A percentile compares a stretch with the other conserved stretches of the same genome.
phyloP scores from a whole-genome alignment of 1,140 invertebrate species.

The Agraylea sexmaculata region DNA sequence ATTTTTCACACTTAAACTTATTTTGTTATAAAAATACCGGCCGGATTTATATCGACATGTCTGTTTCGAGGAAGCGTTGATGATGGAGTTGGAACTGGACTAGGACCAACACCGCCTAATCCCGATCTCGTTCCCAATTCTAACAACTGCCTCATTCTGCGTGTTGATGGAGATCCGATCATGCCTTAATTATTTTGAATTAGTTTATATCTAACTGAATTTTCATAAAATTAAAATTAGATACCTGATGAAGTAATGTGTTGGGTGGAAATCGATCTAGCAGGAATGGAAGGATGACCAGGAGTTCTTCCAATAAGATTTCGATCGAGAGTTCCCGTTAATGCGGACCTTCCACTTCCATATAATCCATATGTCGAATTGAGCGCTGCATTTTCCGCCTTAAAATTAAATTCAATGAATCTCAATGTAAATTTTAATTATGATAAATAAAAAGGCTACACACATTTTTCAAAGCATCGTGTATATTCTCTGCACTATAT shows the following conservation, averaged over 20 bases:
- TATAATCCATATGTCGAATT: slow-evolving; percentile 45
- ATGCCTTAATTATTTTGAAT: slow-evolving; percentile 24
- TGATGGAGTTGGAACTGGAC: slow-evolving; percentile 58
- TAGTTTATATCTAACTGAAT: too few species aligned
- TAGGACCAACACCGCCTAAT: slow-evolving; percentile 44
- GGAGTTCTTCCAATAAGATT: slow-evolving; percentile 34
- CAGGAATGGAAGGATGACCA: slow-evolving; percentile 38
- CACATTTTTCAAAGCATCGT: slow-evolving; percentile 66
- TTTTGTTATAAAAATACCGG: slow-evolving; percentile 37
- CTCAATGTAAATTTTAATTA: background rate
- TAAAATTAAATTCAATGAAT: slow-evolving; percentile 14
- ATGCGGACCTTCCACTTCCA: slow-evolving; percentile 37
- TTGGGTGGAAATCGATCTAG: slow-evolving; percentile 54
- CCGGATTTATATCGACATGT: slow-evolving; percentile 79
- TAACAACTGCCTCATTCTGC: slow-evolving; percentile 65
- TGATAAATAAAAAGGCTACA: slow-evolving; percentile 23
- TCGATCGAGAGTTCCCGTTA: slow-evolving; percentile 42
- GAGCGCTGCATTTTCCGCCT: slow-evolving; percentile 47
- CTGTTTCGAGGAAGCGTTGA: slow-evolving; percentile 61
- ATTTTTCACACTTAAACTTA: background rate
- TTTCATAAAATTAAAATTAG: background rate
- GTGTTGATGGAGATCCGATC: slow-evolving; percentile 56
- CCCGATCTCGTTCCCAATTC: slow-evolving; percentile 50
- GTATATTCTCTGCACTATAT: slow-evolving; percentile 82
- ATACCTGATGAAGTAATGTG: slow-evolving; percentile 37